Base-by-base conservation (phyloP, 2,113 vertebrate species). In the Hassar affinis region DNA sequence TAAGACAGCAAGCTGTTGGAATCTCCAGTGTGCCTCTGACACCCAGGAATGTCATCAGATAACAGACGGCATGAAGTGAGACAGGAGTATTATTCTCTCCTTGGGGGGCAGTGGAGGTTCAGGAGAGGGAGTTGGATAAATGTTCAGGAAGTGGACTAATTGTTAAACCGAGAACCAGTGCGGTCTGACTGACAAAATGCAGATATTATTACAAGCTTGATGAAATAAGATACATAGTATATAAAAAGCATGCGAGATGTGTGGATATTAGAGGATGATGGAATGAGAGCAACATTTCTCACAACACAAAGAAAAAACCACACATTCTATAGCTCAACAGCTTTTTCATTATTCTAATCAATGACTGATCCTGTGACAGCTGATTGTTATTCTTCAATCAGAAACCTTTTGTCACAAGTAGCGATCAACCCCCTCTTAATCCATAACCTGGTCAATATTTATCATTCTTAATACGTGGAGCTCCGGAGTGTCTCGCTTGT, bases 11-110 rank as follows among this genome's bases (percentile, higher is more conserved):
- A 66, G 57, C 64, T 88, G 52, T 86, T 83, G 35, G 61, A 88
- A 78, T 85, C 84, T 85, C 61, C 83, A 85, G 30, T 84, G 79
- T 81, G 86, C 82, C 84, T 88, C 79, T 84, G 87, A 88, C 87
- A 79, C 80, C 61, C 51, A 82, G 83, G 85, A 88, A 86, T 88
- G 87, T 78, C 80, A 88, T 88, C 87, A 83, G 87, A 88, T 88
- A 86, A 88, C 83, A 51, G 51, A 54, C 77, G 76, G 68, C 75
- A 80, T 86, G 64, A 86, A 80, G 81, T 84, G 85, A 88, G 83
- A 82, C 87, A 85, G 83, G 77, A 86, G 47, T 54, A 33, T 85
- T 83, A 83, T 82, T 85, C 80, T 80, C 78, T 83, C 49, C 49
- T 54, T 84, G 47, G 27, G 51, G 35, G 49, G 51, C 35, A 38